Evolutionary conservation across 2,888 invertebrate species (phyloP), one percentile per base, ranked within the genome.

Genomic region (Megaustenia siamemsis): DNA sequence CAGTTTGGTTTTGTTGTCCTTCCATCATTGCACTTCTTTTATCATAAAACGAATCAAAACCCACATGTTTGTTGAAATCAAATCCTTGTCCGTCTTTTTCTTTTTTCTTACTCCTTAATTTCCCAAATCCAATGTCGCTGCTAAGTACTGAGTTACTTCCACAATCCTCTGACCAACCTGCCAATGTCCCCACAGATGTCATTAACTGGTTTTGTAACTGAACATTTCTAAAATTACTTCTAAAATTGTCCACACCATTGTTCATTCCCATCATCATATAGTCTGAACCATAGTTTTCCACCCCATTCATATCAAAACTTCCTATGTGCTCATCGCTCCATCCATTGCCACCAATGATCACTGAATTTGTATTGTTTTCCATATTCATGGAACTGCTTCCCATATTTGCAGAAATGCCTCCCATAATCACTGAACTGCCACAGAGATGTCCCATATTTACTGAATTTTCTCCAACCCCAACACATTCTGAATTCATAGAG

Each of bases 191-290:
- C n/a, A 71, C 60, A 35, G 81, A 38, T 71, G 81, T 53, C 68
- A 80, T 68, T 24, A 80, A n/a, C 10, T 68, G 79, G 18, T 66
- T 68, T 66, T 68, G 66, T 66, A 80, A 80, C 8, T 80, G 43
- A 32, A n/a, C 8, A 32, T 66, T 78, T 66, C 32, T 43, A 60
- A 78, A 28, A 8, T 43, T 80, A 68, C 38, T n/a, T n/a, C n/a
- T n/a, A n/a, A 49, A 10, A 15, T 49, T 49, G 49, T 15, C 15
- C 15, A 6, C 49, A 49, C 49, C 49, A 49, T 49, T 28, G 24
- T 21, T 21, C 38, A 69, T 43, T 71, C 71, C 71, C 71, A 71
- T 45, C 45, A 28, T 40, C n/a, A 10, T 43, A 21, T 40, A 24
- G 6, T 43, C 45, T n/a, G 40, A 43, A 40, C 40, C 38, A 71